phyloP scores from a whole-genome alignment of 1,140 invertebrate genomes.

The Lepidurus arcticus region DNA sequence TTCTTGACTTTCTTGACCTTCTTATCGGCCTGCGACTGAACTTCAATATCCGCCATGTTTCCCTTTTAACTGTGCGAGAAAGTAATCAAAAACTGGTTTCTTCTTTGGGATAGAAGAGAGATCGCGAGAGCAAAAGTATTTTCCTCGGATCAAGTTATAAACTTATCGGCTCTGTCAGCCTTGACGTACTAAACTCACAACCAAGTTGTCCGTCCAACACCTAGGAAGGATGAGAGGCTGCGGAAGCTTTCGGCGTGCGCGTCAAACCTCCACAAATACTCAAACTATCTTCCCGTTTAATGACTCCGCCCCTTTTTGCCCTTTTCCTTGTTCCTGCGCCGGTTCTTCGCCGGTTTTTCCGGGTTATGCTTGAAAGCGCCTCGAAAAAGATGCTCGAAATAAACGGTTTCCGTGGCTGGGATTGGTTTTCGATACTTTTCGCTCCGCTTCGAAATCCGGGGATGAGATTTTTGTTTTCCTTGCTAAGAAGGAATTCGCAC shows the following conservation, averaged over 20 bases:
- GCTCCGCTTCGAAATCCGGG: no score
- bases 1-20: slow-evolving; percentile 40
- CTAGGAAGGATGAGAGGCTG: neutral
- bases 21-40: slow-evolving; percentile 37
- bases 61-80: neutral
- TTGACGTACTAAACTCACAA: neutral
- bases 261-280: slow-evolving; percentile 15
- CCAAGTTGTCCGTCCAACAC: neutral
- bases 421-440: no score
- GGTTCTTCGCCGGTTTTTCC: neutral
- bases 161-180: slow-evolving; percentile 1
- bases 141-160: neutral
- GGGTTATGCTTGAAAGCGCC: neutral
- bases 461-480: no score
- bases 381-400: neutral
- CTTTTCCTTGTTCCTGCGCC: slow-evolving; percentile 1
- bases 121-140: neutral
- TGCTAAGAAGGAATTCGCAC: no score
- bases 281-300: slow-evolving; percentile 16
- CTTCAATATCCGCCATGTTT: slow-evolving; percentile 36
- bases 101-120: slow-evolving; percentile 22
- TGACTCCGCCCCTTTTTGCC: slow-evolving; percentile 9
- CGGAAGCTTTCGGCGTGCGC: neutral
- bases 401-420: neutral
- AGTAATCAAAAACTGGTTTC: slow-evolving; percentile 26